A percentile compares a stretch with the other conserved stretches of the same genome.
phyloP scores from a whole-genome alignment of 2,888 invertebrate genomes.

The Cecidostiba fungosa region DNA sequence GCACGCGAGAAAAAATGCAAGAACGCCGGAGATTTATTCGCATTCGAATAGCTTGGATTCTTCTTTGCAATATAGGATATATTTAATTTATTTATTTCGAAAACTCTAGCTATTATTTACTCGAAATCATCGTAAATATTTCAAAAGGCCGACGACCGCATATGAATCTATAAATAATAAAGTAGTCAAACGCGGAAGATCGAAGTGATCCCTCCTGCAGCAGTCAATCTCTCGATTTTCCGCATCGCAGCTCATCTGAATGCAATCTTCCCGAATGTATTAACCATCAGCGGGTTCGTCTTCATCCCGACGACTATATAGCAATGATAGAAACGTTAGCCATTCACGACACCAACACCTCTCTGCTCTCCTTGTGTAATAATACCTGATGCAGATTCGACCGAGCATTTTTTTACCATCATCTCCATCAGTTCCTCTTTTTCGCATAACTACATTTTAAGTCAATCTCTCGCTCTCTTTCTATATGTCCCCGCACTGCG shows the following conservation, averaged over 20 bases:
- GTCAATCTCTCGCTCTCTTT: conserved; percentile 27
- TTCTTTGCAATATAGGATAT: neutral
- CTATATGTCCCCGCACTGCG: neutral
- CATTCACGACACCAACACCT: neutral
- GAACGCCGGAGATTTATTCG: conserved; percentile 23
- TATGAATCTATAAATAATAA: neutral
- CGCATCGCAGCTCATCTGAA: neutral
- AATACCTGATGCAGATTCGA: too few species aligned
- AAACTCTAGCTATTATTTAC: too few species aligned
- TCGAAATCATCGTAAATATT: too few species aligned
- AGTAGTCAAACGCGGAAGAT: too few species aligned
- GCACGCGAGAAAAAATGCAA: neutral
- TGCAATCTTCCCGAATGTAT: neutral
- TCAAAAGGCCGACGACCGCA: neutral
- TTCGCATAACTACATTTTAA: conserved; percentile 46
- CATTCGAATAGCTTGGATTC: conserved; percentile 44
- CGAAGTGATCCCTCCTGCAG: too few species aligned
- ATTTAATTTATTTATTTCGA: neutral
- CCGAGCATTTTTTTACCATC: neutral
- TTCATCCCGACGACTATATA: neutral
- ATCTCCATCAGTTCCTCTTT: neutral
- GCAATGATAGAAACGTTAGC: conserved; percentile 38
- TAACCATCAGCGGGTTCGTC: neutral
- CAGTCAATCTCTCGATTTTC: neutral
- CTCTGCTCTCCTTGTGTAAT: too few species aligned